Evolutionary conservation across 2,888 invertebrate genomes (phyloP), one percentile per base, ranked within the genome.

Genomic region (Formica aserva): DNA sequence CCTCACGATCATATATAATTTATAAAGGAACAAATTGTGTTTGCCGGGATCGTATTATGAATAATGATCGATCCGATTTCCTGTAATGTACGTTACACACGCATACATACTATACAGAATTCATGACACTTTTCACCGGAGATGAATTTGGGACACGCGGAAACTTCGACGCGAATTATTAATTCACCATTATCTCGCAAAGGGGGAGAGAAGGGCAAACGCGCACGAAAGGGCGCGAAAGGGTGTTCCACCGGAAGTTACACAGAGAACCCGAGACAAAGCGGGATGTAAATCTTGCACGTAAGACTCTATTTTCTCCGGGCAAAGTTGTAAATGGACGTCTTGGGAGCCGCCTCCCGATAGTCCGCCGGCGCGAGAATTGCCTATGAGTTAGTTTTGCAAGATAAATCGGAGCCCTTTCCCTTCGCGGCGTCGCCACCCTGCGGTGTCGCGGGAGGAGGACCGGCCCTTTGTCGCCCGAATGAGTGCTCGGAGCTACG

Each of bases 271-370:
- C 38, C 71, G 75, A 83, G 71, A 90, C 90, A 90, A 90, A 90
- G 90, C 85, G 82, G 76, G 83, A 90, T 90, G 89, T 90, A 90
- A 90, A 90, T 90, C 90, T 90, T 90, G 87, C 87, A 90, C 87
- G 84, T 89, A 87, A 90, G 81, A 87, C 83, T 90, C 90, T 89
- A 90, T 90, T 90, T 90, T 83, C 83, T 81, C 71, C 65, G 80
- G 76, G 82, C 78, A 72, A 90, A 90, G 81, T 90, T 90, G 87
- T 72, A 90, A 90, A 90, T 89, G 89, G 89, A 87, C 90, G 90
- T 75, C 82, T 84, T 83, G 89, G 90, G 90, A 88, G 78, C 83
- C 74, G 82, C 57, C 57, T 52, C 71, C 82, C 85, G 81, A 88
- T 90, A 87, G 89, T 89, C 86, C 52, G 26, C 63, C 62, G 18